Evolutionary conservation across 1,140 invertebrate species (phyloP).

Genomic region (Zelostemma sp.): DNA sequence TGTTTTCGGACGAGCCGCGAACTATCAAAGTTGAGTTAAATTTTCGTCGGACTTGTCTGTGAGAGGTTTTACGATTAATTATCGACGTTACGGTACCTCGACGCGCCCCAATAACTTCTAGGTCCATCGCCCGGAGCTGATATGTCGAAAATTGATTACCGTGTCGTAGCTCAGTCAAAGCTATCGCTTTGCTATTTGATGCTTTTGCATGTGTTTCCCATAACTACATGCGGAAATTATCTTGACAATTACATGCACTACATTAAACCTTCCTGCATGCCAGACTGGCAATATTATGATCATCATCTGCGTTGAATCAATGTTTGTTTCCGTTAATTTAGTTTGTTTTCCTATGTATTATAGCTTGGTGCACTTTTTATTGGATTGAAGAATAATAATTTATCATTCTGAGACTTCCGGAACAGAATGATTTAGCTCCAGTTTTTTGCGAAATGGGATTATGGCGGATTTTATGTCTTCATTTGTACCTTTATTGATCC

Average conservation of each 20-base stretch:
- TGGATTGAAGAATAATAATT: no score
- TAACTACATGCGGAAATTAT: constrained; percentile 40
- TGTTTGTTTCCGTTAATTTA: no score
- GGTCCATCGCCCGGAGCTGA: constrained; percentile 46
- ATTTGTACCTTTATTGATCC: no score
- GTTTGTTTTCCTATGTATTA: no score
- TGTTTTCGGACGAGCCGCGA: constrained; percentile 18
- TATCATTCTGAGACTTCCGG: no score
- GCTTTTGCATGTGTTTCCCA: constrained; percentile 33
- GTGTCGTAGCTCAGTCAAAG: constrained; percentile 49
- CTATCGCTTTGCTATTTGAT: constrained; percentile 42
- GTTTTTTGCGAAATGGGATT: no score
- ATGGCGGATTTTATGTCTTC: no score
- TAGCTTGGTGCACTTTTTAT: no score
- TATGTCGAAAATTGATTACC: constrained; percentile 57
- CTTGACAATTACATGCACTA: constrained; percentile 32
- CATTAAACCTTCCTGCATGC: background rate
- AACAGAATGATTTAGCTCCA: no score
- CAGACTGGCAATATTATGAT: background rate
- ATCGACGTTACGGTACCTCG: constrained; percentile 47
- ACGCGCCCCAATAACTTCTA: constrained; percentile 49
- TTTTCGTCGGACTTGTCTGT: constrained; percentile 38
- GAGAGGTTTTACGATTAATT: constrained; percentile 50
- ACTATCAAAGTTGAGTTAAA: constrained; percentile 36
- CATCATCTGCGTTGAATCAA: background rate